Evolutionary conservation across 2,888 invertebrate species (phyloP).

Genomic region (Oligia strigilis): DNA sequence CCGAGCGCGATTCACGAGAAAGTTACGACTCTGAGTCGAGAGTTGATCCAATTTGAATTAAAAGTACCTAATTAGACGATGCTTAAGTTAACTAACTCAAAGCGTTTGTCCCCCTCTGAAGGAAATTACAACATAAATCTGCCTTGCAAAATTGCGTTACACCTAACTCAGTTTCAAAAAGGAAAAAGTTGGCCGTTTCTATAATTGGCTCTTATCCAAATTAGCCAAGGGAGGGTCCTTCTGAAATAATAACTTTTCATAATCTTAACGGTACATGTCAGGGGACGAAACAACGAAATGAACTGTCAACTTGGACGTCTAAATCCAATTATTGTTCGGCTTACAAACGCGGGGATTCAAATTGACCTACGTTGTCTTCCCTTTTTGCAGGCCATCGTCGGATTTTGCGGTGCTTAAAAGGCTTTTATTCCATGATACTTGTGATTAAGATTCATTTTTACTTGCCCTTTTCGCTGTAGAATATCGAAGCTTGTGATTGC

Average conservation of each 20-base stretch:
- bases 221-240: constrained; percentile 78
- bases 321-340: constrained; percentile 88
- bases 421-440: constrained; percentile 78
- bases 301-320: constrained; percentile 89
- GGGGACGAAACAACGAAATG: constrained; percentile 87
- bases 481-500: constrained; percentile 68
- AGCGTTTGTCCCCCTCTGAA: constrained; percentile 71
- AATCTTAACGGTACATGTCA: constrained; percentile 87
- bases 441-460: constrained; percentile 81
- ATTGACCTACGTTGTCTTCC: constrained; percentile 83
- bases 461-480: constrained; percentile 68
- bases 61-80: constrained; percentile 77
- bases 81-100: constrained; percentile 74
- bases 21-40: constrained; percentile 65
- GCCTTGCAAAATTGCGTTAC: constrained; percentile 80
- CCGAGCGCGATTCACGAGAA: constrained; percentile 64
- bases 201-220: constrained; percentile 87
- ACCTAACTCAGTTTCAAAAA: constrained; percentile 78
- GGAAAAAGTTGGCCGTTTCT: constrained; percentile 77
- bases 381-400: constrained; percentile 80
- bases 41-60: constrained; percentile 75
- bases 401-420: constrained; percentile 74
- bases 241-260: constrained; percentile 87
- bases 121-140: constrained; percentile 84
- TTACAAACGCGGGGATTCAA: constrained; percentile 86